Base-by-base conservation (phyloP, 1,140 invertebrate species). In the Hylyphantes graminicola region DNA sequence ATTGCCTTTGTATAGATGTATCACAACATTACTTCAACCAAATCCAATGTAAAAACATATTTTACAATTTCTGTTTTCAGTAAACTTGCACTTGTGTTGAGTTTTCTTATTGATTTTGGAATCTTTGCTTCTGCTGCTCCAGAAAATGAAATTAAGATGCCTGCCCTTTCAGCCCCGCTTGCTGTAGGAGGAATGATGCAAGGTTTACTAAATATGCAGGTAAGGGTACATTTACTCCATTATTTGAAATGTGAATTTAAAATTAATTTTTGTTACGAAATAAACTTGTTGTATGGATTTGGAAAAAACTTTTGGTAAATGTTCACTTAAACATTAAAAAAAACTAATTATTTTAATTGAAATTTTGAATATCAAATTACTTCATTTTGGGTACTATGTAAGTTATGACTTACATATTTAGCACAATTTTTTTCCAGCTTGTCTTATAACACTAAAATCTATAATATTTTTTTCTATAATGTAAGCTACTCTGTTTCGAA, bases 141-240 rank as follows among this genome's bases (percentile, higher is more conserved):
- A 13, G 72, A 74, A 74, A 57, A 74, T 57, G 11, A 55, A 74
- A 15, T 74, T 21, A 55, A 21, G 54, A 4, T 74, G 8, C 57
- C 72, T 59, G 53, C 72, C 11, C 9, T 12, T 61, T 1, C 35
- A 35, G 35, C 72, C 48, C 72, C 72, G 8, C 9, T 70, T 7
- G 72, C 72, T 8, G 3, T 74, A 12, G 72, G 72, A 35, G 72
- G 72, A 7, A 74, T 74, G 72, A 19, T 74, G 15, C 72, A 74
- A 35, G 54, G 72, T 35, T 7, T 74, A 55, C 11, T 74, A 57
- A 55, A 15, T 35, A 74, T 74, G 72, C 72, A 74, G 72, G 72
- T 70, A 53, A 70, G 68, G 12, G 19, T 10, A 9, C 53, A n/a
- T n/a, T n/a, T 19, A n/a, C n/a, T n/a, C 21, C n/a, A n/a, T n/a